Percentiles rank a stretch among this genome's conserved stretches.
phyloP scores from a whole-genome alignment of 1,140 invertebrate genomes.

The Orchestia grillus region DNA sequence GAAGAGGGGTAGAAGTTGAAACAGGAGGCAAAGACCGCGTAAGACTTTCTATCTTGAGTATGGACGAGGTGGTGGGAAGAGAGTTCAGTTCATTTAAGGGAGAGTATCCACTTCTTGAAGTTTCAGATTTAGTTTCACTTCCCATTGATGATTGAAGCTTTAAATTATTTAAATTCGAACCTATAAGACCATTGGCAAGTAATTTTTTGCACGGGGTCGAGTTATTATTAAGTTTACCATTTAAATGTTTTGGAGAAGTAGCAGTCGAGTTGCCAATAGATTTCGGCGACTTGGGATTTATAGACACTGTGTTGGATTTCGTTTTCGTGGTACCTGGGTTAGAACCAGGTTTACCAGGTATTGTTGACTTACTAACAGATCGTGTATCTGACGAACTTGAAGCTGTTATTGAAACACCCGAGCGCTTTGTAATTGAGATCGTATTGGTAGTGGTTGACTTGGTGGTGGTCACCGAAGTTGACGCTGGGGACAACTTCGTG shows the following conservation, averaged over 20 bases:
- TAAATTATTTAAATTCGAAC: background rate
- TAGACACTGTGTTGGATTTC: background rate
- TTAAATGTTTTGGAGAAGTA: conserved; percentile 11
- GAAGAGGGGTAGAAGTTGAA: background rate
- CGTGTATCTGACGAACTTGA: conserved; percentile 13
- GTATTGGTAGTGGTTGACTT: conserved; percentile 40
- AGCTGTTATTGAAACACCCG: conserved; percentile 48
- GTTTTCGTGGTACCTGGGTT: background rate
- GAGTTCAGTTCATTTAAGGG: background rate
- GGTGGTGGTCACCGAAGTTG: background rate
- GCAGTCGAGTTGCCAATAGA: background rate
- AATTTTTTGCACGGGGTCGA: background rate
- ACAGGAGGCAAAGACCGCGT: conserved; percentile 27
- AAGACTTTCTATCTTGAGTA: conserved; percentile 47
- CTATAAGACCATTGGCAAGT: background rate
- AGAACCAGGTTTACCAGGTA: background rate
- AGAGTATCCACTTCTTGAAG: background rate
- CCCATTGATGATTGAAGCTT: background rate
- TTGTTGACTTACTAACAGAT: background rate
- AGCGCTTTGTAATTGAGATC: conserved; percentile 53
- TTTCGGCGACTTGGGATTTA: conserved; percentile 6
- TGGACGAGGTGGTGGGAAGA: conserved; percentile 5
- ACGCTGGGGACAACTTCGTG: conserved; percentile 24
- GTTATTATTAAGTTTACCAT: background rate
- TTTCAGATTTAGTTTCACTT: background rate